Evolutionary conservation across 2,797 vertebrate species (phyloP).

Genomic region (Dendrocincla fuliginosa): DNA sequence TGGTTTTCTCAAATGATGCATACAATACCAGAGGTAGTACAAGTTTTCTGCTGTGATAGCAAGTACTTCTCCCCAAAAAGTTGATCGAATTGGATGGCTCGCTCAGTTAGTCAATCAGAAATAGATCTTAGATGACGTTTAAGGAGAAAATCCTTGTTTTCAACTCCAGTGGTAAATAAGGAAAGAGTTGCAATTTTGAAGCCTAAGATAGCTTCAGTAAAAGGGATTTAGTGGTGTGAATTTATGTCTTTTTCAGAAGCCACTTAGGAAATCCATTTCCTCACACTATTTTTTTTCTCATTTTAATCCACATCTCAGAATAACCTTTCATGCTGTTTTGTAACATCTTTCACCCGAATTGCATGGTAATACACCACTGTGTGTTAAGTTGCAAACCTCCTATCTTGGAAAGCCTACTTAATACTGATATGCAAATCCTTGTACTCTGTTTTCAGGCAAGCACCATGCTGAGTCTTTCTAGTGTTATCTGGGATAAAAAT

Average conservation of each 20-base stretch:
- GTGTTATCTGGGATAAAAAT: neutral
- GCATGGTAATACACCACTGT: neutral
- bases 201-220: neutral
- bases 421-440: neutral
- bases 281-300: neutral
- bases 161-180: neutral
- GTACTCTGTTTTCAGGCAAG: neutral
- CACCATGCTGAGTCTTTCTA: neutral
- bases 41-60: neutral
- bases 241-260: neutral
- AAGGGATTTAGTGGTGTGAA: neutral
- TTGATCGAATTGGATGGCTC: neutral
- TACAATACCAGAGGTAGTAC: neutral
- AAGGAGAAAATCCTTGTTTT: neutral
- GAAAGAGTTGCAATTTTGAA: neutral
- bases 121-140: neutral
- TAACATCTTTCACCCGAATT: neutral
- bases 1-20: neutral
- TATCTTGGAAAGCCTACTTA: neutral
- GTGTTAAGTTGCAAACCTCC: neutral
- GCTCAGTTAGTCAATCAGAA: neutral
- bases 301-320: neutral
- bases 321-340: neutral
- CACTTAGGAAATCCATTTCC: neutral
- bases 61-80: neutral